phyloP scores from a whole-genome alignment of 2,888 invertebrate species.

The Orgyia antiqua region DNA sequence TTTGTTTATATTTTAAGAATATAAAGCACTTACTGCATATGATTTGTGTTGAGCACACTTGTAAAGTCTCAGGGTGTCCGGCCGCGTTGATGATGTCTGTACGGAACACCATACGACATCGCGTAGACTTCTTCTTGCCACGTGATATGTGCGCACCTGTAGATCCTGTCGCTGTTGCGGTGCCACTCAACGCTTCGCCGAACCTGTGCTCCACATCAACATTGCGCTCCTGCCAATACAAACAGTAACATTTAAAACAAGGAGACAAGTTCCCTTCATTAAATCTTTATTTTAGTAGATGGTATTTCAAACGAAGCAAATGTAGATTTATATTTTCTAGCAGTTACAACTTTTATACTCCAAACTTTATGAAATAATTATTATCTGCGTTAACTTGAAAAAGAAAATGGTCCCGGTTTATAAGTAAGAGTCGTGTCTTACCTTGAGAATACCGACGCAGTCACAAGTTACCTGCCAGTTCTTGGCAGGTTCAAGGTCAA shows the following conservation, averaged over 20 bases:
- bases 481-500: constrained; percentile 91
- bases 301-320: too few species aligned
- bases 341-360: too few species aligned
- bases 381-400: too few species aligned
- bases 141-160: constrained; percentile 69
- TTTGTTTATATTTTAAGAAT: too few species aligned
- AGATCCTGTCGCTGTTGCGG: constrained; percentile 65
- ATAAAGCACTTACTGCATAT: constrained; percentile 90
- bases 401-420: too few species aligned
- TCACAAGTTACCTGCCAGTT: constrained; percentile 97
- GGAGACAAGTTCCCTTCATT: too few species aligned
- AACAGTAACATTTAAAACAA: neutral
- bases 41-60: constrained; percentile 93
- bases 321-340: too few species aligned
- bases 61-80: constrained; percentile 88
- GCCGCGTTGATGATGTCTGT: constrained; percentile 87
- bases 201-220: constrained; percentile 92
- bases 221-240: constrained; percentile 87
- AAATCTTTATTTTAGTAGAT: too few species aligned
- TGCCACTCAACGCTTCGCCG: constrained; percentile 85
- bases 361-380: too few species aligned
- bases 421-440: too few species aligned
- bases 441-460: constrained; percentile 97
- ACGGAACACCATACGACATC: constrained; percentile 96
- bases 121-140: constrained; percentile 95